Evolutionary conservation across 2,797 vertebrate species (phyloP), one percentile per base, ranked within the genome.

Genomic region (Acanthiza pusilla): DNA sequence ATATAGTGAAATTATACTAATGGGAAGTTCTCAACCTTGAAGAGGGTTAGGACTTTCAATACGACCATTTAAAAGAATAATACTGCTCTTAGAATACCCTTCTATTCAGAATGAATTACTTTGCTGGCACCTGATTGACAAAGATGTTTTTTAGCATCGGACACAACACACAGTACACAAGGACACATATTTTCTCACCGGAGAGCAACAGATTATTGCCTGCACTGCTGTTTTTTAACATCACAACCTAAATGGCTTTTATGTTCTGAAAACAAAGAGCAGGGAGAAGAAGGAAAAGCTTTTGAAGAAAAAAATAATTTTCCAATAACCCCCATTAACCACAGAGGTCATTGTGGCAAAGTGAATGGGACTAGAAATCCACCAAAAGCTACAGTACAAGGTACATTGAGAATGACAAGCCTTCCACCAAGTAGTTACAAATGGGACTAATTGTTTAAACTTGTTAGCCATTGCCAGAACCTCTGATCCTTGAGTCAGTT

Each of bases 401-500:
- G 93, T 96, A 91, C 25, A 43, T 43, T 61, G 95, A 97, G 97
- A 98, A 91, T 97, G 97, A 98, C 97, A 98, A 97, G 93, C 89
- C 93, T 96, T 98, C 97, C 94, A 96, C 95, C 87, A 96, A 97
- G 95, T 96, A 97, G 97, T 97, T 98, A 98, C 97, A 98, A 98
- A 98, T 97, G 91, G 96, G 95, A 97, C 96, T 98, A 97, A 98
- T 98, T 98, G 96, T 98, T 98, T 98, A 98, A 98, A 98, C 97
- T 98, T 98, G 97, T 98, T 98, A 98, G 97, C 97, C 97, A 96
- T 97, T 98, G 98, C 98, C 96, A 97, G 92, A 97, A 91, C 89
- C 92, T 97, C 96, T 98, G 97, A 97, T 98, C 97, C 97, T 98
- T 95, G 94, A 97, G 96, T 97, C 97, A 96, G 96, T 96, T 96